Evolutionary conservation across 2,797 vertebrate species (phyloP), one percentile per base, ranked within the genome.

Genomic region (Rhinophrynus dorsalis): DNA sequence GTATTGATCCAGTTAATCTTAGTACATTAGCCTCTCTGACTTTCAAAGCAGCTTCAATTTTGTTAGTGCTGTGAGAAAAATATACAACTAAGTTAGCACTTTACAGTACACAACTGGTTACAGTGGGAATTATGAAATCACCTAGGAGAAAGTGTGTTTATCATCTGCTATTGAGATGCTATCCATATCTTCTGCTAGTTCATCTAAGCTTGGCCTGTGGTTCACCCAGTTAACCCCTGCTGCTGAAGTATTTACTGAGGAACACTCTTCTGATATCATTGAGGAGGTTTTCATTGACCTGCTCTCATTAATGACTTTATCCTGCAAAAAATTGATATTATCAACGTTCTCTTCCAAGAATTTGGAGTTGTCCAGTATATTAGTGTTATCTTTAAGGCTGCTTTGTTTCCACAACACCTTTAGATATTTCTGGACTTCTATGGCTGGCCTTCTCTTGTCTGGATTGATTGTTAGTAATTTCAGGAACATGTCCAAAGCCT

Each of bases 401-500:
- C 85, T 0, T 80, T 85, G 80, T 85, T 82, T 61, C 90, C 92
- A 94, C 0, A 89, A 85, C 3, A 80, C 83, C 17, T 90, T 90
- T 70, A 91, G 78, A 76, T 85, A 91, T 75, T 80, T 91, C 74
- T 96, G 75, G 75, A 94, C 85, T 76, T 90, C 92, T 9, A 94
- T 85, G 0, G 95, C 89, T 9, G 79, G 89, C 9, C 92, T 90
- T 11, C 96, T 90, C 3, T 74, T 84, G 26, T 86, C 69, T 0
- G 95, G 93, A 23, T 93, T 80, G 0, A 94, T 88, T 32, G 91
- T 83, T 58, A 98, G 88, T 20, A 98, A 83, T 68, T 94, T 90
- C 45, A 77, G 88, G 40, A 98, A 83, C 75, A 98, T 86, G 64
- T 85, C 78, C 81, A 95, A 87, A 1, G 89, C 91, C 0, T 90